Base-by-base conservation (phyloP, 2,888 invertebrate genomes). In the Drosophila diplacantha region DNA sequence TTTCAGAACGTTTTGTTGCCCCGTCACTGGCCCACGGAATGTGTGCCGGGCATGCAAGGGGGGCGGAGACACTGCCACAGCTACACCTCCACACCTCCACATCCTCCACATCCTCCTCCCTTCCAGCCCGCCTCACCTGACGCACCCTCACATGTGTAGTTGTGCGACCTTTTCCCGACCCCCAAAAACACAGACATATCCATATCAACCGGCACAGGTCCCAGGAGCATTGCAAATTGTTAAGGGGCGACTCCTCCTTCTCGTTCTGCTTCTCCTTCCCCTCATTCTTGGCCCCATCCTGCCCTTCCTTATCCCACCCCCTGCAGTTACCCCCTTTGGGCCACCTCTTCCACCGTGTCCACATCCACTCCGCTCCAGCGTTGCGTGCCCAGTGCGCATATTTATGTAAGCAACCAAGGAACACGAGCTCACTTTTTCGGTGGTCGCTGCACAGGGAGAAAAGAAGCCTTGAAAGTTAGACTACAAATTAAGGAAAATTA, bases 1-100 rank as follows among this genome's bases (percentile, higher is more conserved):
- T 74, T 74, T 74, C 73, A 67, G 74, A 77, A 77, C 77, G 77
- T 71, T 77, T 73, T 75, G 77, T 72, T 69, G 77, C 60, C 59
- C 50, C 44, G 34, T 46, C 64, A 56, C 55, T 50, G 56, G 31
- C 58, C 47, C 58, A 24, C 46, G 50, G 41, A 73, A 74, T 72
- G 73, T 56, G 60, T 50, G 56, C 43, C 29, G 57, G 61, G 57
- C 75, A 74, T 74, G 75, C 73, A 58, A 63, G 22, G 29, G 46
- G 53, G 41, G n/a, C 16, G 49, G 14, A 18, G n/a, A 5, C 20
- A 22, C 26, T 7, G n/a, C 11, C 12, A 46, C 38, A 20, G 18
- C 44, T 24, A 22, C 31, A n/a, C 16, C 43, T 24, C 7, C 34
- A 26, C 5, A 3, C n/a, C n/a, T n/a, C n/a, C n/a, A n/a, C n/a